Base-by-base conservation (phyloP, 1,140 invertebrate genomes). In the Metaphire vulgaris region DNA sequence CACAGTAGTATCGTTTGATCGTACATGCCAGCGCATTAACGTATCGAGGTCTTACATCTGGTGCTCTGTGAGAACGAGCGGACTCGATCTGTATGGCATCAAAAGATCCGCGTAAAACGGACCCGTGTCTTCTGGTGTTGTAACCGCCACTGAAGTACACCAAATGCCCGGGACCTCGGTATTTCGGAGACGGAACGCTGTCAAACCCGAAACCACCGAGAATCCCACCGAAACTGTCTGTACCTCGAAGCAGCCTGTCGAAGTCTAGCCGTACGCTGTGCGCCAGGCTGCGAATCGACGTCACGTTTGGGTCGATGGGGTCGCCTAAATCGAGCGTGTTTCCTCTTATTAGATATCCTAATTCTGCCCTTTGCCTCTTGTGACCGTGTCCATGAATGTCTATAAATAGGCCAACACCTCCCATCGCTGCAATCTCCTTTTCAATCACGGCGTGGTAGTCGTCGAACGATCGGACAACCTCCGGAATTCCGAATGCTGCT, bases 1-100 rank as follows among this genome's bases (percentile, higher is more conserved):
- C 93, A 0, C 93, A 95, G 81, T 94, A 94, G 83, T 83, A 94
- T 70, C 93, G 92, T 0, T 91, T 89, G 73, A 85, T 95, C 0
- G 89, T 93, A 6, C 93, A 93, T 6, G 66, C 69, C 1, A 74
- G 69, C 2, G 31, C 33, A 6, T 29, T 30, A 15, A 70, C 31
- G 28, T 69, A 75, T 71, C 16, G n/a, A 69, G 74, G 33, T 70
- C 30, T 71, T 71, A 30, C 30, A 21, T 67, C 74, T 2, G 26
- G 1, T 1, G 30, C 32, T 1, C 33, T 34, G 33, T 21, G 28
- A 21, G 64, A 41, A 26, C 73, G 56, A 16, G 72, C 33, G 21
- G 72, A 74, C 32, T 74, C 72, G 29, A 74, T 74, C 72, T 74
- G 72, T n/a, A 74, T 56, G 33, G 32, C 72, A 65, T 74, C 72